Percentiles rank a stretch among this genome's conserved stretches.
phyloP scores from a whole-genome alignment of 2,888 invertebrate species.

The Magallana nippona region DNA sequence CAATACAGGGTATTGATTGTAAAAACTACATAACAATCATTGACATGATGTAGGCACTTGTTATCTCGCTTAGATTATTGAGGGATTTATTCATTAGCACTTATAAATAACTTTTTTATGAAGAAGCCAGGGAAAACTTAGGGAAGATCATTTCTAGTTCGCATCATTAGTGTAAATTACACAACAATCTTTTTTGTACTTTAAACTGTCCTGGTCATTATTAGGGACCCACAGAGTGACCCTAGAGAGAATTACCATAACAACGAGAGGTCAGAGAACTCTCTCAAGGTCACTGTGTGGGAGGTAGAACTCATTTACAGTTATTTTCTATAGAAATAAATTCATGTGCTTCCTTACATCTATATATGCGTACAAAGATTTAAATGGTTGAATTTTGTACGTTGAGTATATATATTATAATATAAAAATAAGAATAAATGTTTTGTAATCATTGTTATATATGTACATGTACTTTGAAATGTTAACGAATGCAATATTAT shows the following conservation, averaged over 20 bases:
- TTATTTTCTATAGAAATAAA: neutral
- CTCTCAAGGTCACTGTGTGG: neutral
- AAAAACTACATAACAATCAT: no score
- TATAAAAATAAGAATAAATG: neutral
- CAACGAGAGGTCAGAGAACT: neutral
- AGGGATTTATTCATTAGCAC: no score
- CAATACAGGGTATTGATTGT: no score
- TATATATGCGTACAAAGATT: neutral
- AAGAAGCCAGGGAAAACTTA: no score
- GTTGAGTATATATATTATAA: neutral
- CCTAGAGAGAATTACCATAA: neutral
- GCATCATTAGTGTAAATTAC: no score
- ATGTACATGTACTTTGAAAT: neutral
- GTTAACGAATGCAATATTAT: constrained; percentile 11
- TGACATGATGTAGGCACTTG: no score
- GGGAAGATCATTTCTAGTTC: no score
- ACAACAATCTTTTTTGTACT: no score
- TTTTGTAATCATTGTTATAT: neutral
- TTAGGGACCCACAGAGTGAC: constrained; percentile 3
- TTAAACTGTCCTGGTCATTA: no score
- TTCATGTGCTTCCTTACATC: neutral
- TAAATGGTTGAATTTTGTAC: constrained; percentile 7
- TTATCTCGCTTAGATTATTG: no score
- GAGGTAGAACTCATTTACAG: neutral
- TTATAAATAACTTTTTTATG: no score